Percentiles rank a stretch among this genome's conserved stretches.
phyloP scores from a whole-genome alignment of 1,140 invertebrate species.

The Dinothrombium tinctorium region DNA sequence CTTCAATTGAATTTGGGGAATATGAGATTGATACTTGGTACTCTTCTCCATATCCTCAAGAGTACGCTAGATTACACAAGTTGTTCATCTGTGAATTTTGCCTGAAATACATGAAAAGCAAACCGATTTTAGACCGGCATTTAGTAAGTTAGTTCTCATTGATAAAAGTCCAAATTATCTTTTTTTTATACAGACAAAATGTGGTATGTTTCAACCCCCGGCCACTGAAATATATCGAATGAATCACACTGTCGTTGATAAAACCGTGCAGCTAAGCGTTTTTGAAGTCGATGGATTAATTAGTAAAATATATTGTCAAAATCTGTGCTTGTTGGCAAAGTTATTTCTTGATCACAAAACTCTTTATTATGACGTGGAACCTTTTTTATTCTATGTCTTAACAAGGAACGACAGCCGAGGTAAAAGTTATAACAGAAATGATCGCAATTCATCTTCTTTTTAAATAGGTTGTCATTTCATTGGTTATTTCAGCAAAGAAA shows the following conservation, averaged over 20 bases:
- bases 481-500: constrained; percentile 35
- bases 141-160: too few relatives aligned
- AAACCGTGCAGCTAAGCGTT: constrained; percentile 54
- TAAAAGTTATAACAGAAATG: too few relatives aligned
- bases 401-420: constrained; percentile 80
- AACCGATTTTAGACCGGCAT: constrained; percentile 60
- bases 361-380: constrained; percentile 93
- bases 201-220: constrained; percentile 74
- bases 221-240: constrained; percentile 88
- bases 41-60: constrained; percentile 17
- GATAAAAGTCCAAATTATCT: too few relatives aligned
- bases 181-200: too few relatives aligned
- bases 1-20: constrained; percentile 14
- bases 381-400: constrained; percentile 91
- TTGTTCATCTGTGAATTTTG: constrained; percentile 18
- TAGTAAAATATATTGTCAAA: constrained; percentile 96
- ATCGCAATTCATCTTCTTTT: too few relatives aligned
- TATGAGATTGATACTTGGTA: constrained; percentile 17
- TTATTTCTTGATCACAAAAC: constrained; percentile 96
- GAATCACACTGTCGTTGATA: too few relatives aligned
- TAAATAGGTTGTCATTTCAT: constrained; percentile 13
- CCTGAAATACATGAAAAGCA: constrained; percentile 55
- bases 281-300: constrained; percentile 77
- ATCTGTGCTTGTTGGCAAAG: constrained; percentile 85
- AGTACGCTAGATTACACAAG: constrained; percentile 15